Percentiles rank a stretch among this genome's conserved stretches.
phyloP scores from a whole-genome alignment of 2,888 invertebrate genomes.

The Leucania comma region DNA sequence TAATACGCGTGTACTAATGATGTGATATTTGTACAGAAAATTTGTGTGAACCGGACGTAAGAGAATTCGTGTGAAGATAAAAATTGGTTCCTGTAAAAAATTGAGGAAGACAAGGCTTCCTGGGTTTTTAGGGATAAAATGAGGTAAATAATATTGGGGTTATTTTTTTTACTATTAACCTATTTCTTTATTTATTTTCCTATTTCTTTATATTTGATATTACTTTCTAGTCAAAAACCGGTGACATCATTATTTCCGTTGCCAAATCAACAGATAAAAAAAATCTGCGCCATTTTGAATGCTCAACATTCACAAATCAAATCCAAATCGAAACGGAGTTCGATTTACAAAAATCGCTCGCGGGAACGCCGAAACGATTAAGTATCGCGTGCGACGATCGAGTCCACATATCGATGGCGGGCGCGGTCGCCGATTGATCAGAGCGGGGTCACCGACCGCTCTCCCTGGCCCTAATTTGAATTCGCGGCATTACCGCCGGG shows the following conservation, averaged over 20 bases:
- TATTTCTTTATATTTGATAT: no score
- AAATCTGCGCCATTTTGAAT: conserved; percentile 36
- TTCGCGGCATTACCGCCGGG: conserved; percentile 90
- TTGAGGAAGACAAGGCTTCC: neutral
- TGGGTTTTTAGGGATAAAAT: neutral
- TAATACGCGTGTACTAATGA: conserved; percentile 3
- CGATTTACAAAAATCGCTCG: conserved; percentile 62
- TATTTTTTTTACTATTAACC: no score
- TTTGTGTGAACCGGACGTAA: neutral
- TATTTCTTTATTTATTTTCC: no score
- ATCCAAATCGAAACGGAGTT: conserved; percentile 54
- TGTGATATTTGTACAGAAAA: conserved; percentile 1
- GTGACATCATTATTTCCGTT: conserved; percentile 6
- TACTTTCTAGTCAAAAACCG: conserved; percentile 4
- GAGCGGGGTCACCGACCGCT: conserved; percentile 87
- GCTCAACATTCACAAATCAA: conserved; percentile 57
- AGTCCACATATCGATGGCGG: conserved; percentile 72
- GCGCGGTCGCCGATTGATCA: conserved; percentile 87
- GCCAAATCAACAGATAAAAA: conserved; percentile 22
- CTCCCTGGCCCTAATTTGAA: conserved; percentile 89
- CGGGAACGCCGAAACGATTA: conserved; percentile 60
- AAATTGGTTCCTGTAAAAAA: neutral
- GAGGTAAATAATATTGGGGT: neutral
- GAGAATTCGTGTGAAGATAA: neutral
- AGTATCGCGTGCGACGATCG: conserved; percentile 68